Evolutionary conservation across 2,113 vertebrate genomes (phyloP).

Genomic region (Archilochus colubris): DNA sequence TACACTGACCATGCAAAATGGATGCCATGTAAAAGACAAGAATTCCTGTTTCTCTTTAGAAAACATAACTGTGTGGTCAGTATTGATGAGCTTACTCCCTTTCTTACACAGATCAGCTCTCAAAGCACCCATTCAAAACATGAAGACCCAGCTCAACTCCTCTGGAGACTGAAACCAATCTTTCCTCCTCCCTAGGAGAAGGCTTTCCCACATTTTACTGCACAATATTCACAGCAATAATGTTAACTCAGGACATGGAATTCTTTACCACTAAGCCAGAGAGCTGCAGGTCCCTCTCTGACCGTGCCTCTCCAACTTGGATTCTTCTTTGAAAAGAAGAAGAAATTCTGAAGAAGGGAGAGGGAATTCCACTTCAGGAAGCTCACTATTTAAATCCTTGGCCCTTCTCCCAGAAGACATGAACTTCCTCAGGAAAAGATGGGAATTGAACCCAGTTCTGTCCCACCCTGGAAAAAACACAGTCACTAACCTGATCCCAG

Average conservation of each 20-base stretch:
- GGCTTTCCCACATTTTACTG: background rate
- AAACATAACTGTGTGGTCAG: background rate
- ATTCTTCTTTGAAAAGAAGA: background rate
- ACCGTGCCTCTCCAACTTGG: background rate
- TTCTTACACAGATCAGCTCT: background rate
- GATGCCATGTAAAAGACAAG: background rate
- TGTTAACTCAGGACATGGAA: background rate
- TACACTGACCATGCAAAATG: background rate
- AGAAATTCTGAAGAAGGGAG: background rate
- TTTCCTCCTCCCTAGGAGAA: background rate
- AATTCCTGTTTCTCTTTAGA: background rate
- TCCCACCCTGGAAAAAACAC: background rate
- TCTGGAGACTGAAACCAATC: background rate
- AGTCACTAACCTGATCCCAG: background rate
- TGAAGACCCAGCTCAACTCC: background rate
- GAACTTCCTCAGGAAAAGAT: constrained; percentile 35
- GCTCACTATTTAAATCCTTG: background rate
- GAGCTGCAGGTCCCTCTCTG: rapidly evolving
- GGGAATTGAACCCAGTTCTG: constrained; percentile 3
- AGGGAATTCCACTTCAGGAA: background rate
- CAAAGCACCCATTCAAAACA: background rate
- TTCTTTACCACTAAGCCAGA: background rate
- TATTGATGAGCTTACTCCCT: background rate
- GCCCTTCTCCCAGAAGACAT: background rate
- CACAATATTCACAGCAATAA: background rate